A percentile compares a stretch with the other conserved stretches of the same genome.
phyloP scores from a whole-genome alignment of 2,113 vertebrate species.

The Rhizomys pruinosus region DNA sequence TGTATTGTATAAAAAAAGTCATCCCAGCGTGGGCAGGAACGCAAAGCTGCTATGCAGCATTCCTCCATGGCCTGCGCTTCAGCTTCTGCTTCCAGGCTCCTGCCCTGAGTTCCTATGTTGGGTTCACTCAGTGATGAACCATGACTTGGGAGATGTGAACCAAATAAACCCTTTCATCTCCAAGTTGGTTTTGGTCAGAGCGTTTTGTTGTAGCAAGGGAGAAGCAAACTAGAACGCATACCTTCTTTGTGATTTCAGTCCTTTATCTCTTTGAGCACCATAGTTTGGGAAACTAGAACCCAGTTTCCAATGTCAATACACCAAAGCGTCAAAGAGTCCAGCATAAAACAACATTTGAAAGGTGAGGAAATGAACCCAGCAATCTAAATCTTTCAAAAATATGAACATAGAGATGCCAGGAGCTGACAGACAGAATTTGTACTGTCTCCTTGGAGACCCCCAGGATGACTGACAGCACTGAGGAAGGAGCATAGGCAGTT shows the following conservation, averaged over 20 bases:
- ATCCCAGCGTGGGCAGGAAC: too few relatives aligned
- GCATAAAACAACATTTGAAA: constrained; percentile 10
- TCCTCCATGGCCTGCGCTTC: too few relatives aligned
- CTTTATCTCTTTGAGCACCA: background rate
- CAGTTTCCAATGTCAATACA: constrained; percentile 19
- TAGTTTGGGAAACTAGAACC: constrained; percentile 18
- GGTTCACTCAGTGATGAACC: too few relatives aligned
- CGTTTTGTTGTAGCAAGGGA: too few relatives aligned
- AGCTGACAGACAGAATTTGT: constrained; percentile 51
- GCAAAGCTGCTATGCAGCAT: too few relatives aligned
- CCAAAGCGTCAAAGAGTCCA: background rate
- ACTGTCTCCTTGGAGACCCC: constrained; percentile 65
- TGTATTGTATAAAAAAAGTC: too few relatives aligned
- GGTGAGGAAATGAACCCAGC: constrained; percentile 7
- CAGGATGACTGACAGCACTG: constrained; percentile 51
- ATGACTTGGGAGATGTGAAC: too few relatives aligned
- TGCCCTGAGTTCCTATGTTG: too few relatives aligned
- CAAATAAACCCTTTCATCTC: too few relatives aligned
- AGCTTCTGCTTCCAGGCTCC: too few relatives aligned
- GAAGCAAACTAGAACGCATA: too few relatives aligned
- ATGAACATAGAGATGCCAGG: constrained; percentile 44
- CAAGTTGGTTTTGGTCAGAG: too few relatives aligned
- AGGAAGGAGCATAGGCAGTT: constrained; percentile 37
- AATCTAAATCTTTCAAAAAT: constrained; percentile 52
- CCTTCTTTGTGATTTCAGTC: background rate